Evolutionary conservation across 1,140 invertebrate genomes (phyloP).

Genomic region (Colletes latitarsis): DNA sequence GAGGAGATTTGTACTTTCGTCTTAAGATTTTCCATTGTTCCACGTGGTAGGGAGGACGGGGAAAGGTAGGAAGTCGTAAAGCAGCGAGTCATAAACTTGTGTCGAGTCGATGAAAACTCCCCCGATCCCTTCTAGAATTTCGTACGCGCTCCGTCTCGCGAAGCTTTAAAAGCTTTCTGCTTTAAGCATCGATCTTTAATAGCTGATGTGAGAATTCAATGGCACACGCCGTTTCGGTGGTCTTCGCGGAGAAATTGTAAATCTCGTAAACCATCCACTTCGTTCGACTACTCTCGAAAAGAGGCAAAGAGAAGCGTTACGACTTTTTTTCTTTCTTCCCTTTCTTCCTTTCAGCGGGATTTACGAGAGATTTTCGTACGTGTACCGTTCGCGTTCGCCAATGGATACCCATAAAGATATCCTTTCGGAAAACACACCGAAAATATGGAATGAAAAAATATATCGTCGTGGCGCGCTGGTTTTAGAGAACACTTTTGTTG

Average conservation of each 20-base stretch:
- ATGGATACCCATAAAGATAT: not conserved
- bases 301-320: not conserved
- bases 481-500: not conserved
- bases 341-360: not conserved
- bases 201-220: slow-evolving; percentile 32
- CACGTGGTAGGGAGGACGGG: slow-evolving; percentile 6
- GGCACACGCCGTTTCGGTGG: not conserved
- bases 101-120: slow-evolving; percentile 31
- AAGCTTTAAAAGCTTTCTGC: slow-evolving; percentile 36
- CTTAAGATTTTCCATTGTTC: slow-evolving; percentile 19
- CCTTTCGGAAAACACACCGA: not conserved
- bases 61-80: slow-evolving; percentile 23
- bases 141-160: not conserved
- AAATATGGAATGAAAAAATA: not conserved
- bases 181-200: slow-evolving; percentile 37
- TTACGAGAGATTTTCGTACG: not conserved
- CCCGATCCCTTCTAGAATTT: not conserved
- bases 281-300: not conserved
- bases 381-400: not conserved
- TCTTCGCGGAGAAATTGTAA: slow-evolving; percentile 16
- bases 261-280: slow-evolving; percentile 24
- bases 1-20: not conserved
- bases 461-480: not conserved
- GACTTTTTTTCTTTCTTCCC: not conserved
- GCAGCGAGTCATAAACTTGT: slow-evolving; percentile 31